These are phyloP conservation scores for Drosophila sulfurigaster DNA, from an alignment of 1,140 invertebrate species.

Conservation along the genomic window DNA sequence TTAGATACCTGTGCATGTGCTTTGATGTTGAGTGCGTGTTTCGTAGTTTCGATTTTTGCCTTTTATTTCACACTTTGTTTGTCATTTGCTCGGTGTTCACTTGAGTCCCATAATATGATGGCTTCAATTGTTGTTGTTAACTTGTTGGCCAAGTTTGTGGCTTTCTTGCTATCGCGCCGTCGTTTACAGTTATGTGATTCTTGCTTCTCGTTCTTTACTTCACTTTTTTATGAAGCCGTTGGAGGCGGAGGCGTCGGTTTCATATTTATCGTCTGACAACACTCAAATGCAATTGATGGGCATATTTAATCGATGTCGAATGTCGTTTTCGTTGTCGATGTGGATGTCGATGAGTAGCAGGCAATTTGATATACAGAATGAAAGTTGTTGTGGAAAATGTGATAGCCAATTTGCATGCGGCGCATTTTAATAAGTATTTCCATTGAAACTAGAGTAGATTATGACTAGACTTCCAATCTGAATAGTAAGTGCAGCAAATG, in stretches of 20 bases:
- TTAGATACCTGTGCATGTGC: slow-evolving; percentile 64
- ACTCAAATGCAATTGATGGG: slow-evolving; percentile 33
- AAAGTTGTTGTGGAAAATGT: slow-evolving; percentile 4
- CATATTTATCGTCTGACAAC: slow-evolving; percentile 44
- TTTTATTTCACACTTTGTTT: slow-evolving; percentile 37
- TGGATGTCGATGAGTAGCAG: background rate
- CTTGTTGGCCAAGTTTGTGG: slow-evolving; percentile 26
- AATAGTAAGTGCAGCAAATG: background rate
- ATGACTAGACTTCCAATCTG: background rate
- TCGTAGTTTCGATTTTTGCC: slow-evolving; percentile 31
- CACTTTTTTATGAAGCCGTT: slow-evolving; percentile 6
- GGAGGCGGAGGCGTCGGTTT: slow-evolving; percentile 16
- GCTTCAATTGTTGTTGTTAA: slow-evolving; percentile 31
- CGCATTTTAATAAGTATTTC: slow-evolving; percentile 3
- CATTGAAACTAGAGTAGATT: background rate
- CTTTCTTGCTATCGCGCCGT: slow-evolving; percentile 12
- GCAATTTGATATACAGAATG: slow-evolving; percentile 13
- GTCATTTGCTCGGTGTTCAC: slow-evolving; percentile 7
- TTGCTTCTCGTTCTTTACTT: background rate
- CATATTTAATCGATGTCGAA: slow-evolving; percentile 50
- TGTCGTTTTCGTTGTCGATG: slow-evolving; percentile 1
- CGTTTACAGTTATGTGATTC: slow-evolving; percentile 35
- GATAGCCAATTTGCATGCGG: slow-evolving; percentile 17
- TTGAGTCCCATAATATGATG: slow-evolving; percentile 33
- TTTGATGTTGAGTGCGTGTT: slow-evolving; percentile 42